Percentiles rank a stretch among this genome's conserved stretches.
Conservation (phyloP, 2,113 vertebrate species). For the Butorides virescens region DNA sequence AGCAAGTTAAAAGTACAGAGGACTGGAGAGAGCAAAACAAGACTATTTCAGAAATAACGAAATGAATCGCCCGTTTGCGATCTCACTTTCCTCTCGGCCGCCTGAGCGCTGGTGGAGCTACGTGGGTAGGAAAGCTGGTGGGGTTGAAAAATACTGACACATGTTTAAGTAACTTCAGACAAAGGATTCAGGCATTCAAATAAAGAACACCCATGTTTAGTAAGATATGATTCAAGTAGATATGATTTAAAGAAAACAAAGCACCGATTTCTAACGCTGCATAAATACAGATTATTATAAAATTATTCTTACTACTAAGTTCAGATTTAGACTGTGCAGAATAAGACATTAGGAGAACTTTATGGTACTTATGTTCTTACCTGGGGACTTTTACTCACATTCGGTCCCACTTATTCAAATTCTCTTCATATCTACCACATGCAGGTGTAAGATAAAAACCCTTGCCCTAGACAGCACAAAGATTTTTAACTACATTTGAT, state of each 20-base stretch:
- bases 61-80: neutral
- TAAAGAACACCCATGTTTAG: neutral
- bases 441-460: neutral
- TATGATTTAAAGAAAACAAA: neutral
- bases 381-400: neutral
- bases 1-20: neutral
- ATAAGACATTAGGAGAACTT: neutral
- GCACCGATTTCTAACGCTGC: neutral
- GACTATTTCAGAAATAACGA: neutral
- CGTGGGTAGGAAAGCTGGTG: neutral
- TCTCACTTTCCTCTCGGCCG: neutral
- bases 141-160: neutral
- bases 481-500: neutral
- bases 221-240: neutral
- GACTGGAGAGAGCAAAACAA: neutral
- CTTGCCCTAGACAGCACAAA: neutral
- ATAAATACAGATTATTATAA: neutral
- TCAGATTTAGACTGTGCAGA: neutral
- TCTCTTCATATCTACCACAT: neutral
- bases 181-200: neutral
- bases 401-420: neutral
- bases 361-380: neutral
- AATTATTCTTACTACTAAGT: neutral
- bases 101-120: neutral
- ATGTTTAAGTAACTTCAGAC: neutral